These are phyloP conservation scores for Ceriagrion tenellum DNA, from an alignment of 2,888 invertebrate species.

Conservation along the genomic window DNA sequence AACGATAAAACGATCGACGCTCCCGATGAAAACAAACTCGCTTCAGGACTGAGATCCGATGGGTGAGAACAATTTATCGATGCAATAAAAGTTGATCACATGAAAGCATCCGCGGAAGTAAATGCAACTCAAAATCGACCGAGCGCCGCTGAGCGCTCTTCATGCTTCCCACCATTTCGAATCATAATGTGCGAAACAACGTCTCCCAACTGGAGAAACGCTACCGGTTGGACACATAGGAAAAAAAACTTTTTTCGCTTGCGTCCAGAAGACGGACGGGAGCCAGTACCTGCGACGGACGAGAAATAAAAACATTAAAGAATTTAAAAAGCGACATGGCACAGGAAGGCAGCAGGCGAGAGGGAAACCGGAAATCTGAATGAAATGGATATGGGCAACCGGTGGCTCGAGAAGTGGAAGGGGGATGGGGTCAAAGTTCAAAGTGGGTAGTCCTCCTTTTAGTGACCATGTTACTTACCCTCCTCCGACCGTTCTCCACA, in stretches of 20 bases:
- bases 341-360: not conserved
- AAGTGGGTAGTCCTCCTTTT: not conserved
- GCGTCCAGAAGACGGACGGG: not conserved
- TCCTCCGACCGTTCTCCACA: not conserved
- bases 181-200: not conserved
- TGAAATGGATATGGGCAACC: constrained; percentile 15
- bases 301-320: constrained; percentile 8
- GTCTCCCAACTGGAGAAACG: not conserved
- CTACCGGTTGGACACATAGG: not conserved
- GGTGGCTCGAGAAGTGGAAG: not conserved
- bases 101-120: not conserved
- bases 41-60: not conserved
- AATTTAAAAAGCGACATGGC: constrained; percentile 9
- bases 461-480: not conserved
- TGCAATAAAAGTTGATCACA: not conserved
- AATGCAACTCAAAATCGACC: not conserved
- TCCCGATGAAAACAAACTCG: not conserved
- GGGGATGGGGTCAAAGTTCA: constrained; percentile 20
- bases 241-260: not conserved
- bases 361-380: not conserved
- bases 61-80: not conserved
- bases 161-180: not conserved
- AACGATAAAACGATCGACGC: not conserved
- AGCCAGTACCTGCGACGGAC: not conserved
- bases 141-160: not conserved